phyloP scores from a whole-genome alignment of 2,797 vertebrate genomes.

The Hydrophis major region DNA sequence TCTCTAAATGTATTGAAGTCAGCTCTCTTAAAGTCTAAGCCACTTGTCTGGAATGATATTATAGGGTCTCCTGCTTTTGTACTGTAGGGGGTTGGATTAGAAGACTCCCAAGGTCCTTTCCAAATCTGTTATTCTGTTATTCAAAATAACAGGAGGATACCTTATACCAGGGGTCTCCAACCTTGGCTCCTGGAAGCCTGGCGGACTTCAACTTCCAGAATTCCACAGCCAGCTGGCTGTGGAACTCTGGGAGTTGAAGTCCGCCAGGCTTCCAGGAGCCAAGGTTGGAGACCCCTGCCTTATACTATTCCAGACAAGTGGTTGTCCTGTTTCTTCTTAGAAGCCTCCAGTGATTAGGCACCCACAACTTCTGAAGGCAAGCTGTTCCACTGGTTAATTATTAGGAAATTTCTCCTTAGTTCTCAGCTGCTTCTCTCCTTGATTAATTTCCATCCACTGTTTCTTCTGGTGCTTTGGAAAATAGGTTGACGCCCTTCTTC shows the following conservation, averaged over 20 bases:
- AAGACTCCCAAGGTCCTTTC: not conserved
- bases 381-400: not conserved
- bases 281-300: no score
- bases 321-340: not conserved
- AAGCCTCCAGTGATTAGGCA: not conserved
- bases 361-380: not conserved
- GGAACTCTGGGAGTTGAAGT: no score
- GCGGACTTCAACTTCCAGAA: no score
- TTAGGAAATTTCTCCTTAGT: not conserved
- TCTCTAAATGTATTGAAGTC: not conserved
- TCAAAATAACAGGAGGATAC: not conserved
- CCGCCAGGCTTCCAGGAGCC: no score
- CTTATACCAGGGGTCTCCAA: no score
- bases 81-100: not conserved
- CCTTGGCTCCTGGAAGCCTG: no score
- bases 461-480: not conserved
- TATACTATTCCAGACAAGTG: not conserved
- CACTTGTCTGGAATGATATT: not conserved
- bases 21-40: not conserved
- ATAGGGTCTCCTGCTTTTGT: not conserved
- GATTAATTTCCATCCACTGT: not conserved
- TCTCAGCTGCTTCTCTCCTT: not conserved
- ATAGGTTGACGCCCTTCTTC: not conserved
- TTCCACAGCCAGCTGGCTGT: no score
- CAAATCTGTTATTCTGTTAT: not conserved